Evolutionary conservation across 2,113 vertebrate species (phyloP), one percentile per base, ranked within the genome.

Genomic region (Ageneiosus marmoratus): DNA sequence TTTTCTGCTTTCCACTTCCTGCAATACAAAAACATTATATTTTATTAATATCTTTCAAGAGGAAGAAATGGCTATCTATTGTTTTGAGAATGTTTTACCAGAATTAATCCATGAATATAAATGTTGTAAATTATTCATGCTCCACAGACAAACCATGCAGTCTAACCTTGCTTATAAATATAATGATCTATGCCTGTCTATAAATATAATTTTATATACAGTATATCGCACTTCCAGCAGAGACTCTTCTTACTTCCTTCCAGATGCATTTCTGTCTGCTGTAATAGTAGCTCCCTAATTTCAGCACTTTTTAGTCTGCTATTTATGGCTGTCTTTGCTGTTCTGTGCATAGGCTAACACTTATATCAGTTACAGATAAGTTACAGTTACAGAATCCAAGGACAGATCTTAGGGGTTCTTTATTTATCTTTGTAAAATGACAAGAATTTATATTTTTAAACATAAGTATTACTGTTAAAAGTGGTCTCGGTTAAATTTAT

Each of bases 1-100:
- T 78, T 60, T 58, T 67, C 41, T 72, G 4, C 74, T 84, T 89
- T 73, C 70, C 83, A 87, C 91, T 80, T 75, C 60, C 72, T 29
- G 46, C 41, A 76, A 37, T 22, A 44, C 70, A 48, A 32, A 58
- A 82, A 80, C 56, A 32, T 44, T 67, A n/a, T 65, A 77, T 70
- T 56, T 56, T 55, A 63, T 50, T 24, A 53, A 55, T 67, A 67
- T 20, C 15, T 79, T 20, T 20, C 2, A 48, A 48, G n/a, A 2
- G 15, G 44, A 73, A 48, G 12, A 16, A 46, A 41, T 5, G 20
- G 10, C 20, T 24, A 27, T 16, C 6, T 72, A 13, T 29, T 41
- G 3, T 60, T 24, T n/a, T 11, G 4, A 18, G 37, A 77, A 24
- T 22, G 8, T 50, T 62, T 56, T 20, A 13, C 29, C 16, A 37